phyloP scores from a whole-genome alignment of 2,888 invertebrate genomes.

The Digitonthophagus gazella region DNA sequence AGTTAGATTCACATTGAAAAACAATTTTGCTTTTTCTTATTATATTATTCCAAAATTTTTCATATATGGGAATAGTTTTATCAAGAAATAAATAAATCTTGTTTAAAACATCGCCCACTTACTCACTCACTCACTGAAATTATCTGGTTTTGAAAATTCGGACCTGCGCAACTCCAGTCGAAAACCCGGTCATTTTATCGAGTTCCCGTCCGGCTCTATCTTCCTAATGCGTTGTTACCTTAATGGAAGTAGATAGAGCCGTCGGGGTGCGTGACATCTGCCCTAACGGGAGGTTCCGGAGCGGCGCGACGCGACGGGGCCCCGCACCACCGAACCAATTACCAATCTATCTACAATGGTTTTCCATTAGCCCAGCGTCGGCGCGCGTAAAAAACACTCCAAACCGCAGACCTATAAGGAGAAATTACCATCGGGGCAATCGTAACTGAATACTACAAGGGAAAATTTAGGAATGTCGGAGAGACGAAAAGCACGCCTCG shows the following conservation, averaged over 20 bases:
- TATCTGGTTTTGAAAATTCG: not conserved
- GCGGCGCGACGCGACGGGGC: constrained; percentile 21
- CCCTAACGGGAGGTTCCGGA: constrained; percentile 24
- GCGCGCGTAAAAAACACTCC: not conserved
- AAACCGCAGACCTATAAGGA: too few species aligned
- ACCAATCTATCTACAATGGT: constrained; percentile 39
- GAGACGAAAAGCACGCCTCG: too few species aligned
- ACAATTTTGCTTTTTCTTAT: too few species aligned
- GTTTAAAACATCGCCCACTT: too few species aligned
- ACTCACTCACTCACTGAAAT: not conserved
- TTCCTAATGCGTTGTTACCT: constrained; percentile 28
- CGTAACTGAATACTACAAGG: too few species aligned
- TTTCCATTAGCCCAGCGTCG: constrained; percentile 36
- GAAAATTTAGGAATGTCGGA: not conserved
- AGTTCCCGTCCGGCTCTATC: constrained; percentile 22
- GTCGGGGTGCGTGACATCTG: constrained; percentile 34
- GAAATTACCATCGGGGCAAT: too few species aligned
- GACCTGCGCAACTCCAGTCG: not conserved
- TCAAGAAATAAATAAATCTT: too few species aligned
- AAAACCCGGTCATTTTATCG: not conserved
- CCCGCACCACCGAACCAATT: constrained; percentile 37
- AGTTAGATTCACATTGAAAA: too few species aligned
- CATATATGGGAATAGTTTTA: too few species aligned
- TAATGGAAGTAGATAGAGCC: constrained; percentile 30
- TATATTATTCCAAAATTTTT: too few species aligned